Evolutionary conservation across 2,888 invertebrate genomes (phyloP).

Genomic region (Deroplatys truncata): DNA sequence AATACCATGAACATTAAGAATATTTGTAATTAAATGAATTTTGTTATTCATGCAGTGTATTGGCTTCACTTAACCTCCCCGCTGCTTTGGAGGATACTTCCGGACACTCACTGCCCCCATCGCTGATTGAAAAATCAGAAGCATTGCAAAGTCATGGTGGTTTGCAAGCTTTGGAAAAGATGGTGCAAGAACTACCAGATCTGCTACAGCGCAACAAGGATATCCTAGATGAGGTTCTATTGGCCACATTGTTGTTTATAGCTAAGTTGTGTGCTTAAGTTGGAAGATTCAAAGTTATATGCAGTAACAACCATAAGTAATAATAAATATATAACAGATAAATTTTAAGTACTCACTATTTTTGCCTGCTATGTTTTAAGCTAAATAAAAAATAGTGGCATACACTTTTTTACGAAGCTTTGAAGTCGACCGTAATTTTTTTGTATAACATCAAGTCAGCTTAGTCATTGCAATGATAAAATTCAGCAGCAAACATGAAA

Average conservation of each 20-base stretch:
- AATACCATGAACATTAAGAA: too few species aligned
- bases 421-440: too few species aligned
- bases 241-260: not conserved
- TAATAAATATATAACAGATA: too few species aligned
- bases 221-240: constrained; percentile 81
- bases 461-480: too few species aligned
- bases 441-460: too few species aligned
- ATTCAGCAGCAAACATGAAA: too few species aligned
- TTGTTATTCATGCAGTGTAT: constrained; percentile 51
- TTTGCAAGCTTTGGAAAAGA: constrained; percentile 60
- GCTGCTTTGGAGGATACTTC: constrained; percentile 88
- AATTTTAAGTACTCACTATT: too few species aligned
- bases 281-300: not conserved
- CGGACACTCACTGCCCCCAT: constrained; percentile 77
- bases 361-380: too few species aligned
- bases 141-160: constrained; percentile 70
- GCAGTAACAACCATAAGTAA: not conserved
- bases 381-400: too few species aligned
- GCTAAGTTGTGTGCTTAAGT: not conserved
- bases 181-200: constrained; percentile 85
- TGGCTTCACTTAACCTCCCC: constrained; percentile 92
- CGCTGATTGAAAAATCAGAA: constrained; percentile 79
- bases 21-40: too few species aligned
- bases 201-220: constrained; percentile 87
- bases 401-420: too few species aligned